phyloP scores from a whole-genome alignment of 2,797 vertebrate genomes.

The Botia kubotai region DNA sequence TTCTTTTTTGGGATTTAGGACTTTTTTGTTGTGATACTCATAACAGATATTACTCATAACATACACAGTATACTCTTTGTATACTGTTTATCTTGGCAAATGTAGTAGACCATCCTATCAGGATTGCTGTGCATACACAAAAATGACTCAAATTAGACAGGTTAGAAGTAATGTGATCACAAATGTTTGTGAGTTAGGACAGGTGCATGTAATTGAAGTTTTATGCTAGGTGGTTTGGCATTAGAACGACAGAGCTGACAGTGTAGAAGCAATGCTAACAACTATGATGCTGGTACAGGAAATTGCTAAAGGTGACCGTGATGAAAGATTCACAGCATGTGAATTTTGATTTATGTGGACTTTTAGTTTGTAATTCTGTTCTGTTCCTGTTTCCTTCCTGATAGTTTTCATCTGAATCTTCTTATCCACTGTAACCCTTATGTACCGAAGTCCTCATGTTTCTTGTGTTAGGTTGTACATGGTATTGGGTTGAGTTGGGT shows the following conservation, averaged over 20 bases:
- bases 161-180: conserved; percentile 55
- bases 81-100: no score
- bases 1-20: no score
- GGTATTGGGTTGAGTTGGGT: not conserved
- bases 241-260: not conserved
- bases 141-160: conserved; percentile 54
- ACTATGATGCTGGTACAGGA: not conserved
- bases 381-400: not conserved
- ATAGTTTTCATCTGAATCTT: not conserved
- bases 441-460: no score
- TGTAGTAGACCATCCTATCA: no score
- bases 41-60: no score
- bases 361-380: not conserved
- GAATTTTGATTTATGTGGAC: not conserved
- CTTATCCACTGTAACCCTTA: no score
- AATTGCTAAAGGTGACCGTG: not conserved
- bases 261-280: not conserved
- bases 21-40: no score
- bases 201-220: not conserved
- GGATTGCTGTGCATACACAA: not conserved
- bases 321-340: not conserved
- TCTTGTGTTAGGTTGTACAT: not conserved
- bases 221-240: not conserved
- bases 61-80: no score
- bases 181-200: not conserved